Evolutionary conservation across 2,113 vertebrate species (phyloP), one percentile per base, ranked within the genome.

Genomic region (Fulica atra): DNA sequence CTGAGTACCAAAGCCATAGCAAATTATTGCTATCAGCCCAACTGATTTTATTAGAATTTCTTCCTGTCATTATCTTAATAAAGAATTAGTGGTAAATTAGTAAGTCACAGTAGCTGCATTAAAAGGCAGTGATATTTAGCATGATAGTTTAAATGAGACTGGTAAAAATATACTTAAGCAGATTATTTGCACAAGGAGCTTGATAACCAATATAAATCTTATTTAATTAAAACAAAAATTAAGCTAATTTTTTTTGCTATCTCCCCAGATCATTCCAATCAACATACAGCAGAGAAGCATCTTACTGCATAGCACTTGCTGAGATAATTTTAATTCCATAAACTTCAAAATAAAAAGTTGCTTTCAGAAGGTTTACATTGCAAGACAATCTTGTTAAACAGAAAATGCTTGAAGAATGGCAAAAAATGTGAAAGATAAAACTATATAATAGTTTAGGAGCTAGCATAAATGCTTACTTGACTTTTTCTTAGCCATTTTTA

Each of bases 161-260:
- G 68, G 69, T 63, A 93, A 96, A 91, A 94, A 44, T 29, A 86
- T 4, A 82, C 26, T 79, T 72, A 70, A 73, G 25, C 9, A 81
- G 70, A 86, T 57, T 36, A 85, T 79, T 23, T 72, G 88, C 53
- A 82, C 40, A 82, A 93, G 46, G 53, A 86, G 50, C 19, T 76
- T 83, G 74, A 23, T 50, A 92, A 92, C 54, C 1, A 4, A 15
- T 56, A 42, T 1, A 42, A 92, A n/a, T 38, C 66, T 65, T 72
- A 17, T 65, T 78, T 69, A 87, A 95, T 91, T 94, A 91, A 82
- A 89, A 92, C 50, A 94, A 76, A 92, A 91, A 46, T 92, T 72
- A 80, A 18, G 44, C 19, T 71, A 23, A 7, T 54, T 72, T 95
- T 85, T 85, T 87, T 64, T 74, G 10, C 44, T 80, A 13, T 54